Percentiles rank a stretch among this genome's conserved stretches.
phyloP scores from a whole-genome alignment of 2,797 vertebrate genomes.

The Pampus argenteus region DNA sequence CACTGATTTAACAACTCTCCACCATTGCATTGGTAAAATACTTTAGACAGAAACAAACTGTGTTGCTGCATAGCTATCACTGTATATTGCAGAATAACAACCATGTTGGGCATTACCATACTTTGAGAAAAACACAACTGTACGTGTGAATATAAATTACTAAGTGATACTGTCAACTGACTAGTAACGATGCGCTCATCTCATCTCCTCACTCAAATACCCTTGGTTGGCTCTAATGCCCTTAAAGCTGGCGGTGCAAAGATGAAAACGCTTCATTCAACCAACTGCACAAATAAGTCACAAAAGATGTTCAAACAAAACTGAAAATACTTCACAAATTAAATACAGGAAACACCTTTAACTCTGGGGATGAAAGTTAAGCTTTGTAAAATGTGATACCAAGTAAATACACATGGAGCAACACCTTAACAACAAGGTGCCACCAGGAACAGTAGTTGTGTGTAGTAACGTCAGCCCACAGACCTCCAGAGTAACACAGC shows the following conservation, averaged over 20 bases:
- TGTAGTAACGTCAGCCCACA: not conserved
- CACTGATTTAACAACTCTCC: constrained; percentile 22
- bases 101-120: constrained; percentile 18
- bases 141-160: constrained; percentile 50
- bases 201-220: constrained; percentile 45
- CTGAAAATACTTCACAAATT: constrained; percentile 5
- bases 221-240: constrained; percentile 52
- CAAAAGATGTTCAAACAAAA: not conserved
- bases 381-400: constrained; percentile 8
- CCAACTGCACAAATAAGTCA: constrained; percentile 15
- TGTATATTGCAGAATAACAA: constrained; percentile 59
- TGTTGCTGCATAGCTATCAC: constrained; percentile 68
- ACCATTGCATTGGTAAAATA: constrained; percentile 29
- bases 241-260: constrained; percentile 55
- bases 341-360: constrained; percentile 15
- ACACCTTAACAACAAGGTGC: constrained; percentile 23
- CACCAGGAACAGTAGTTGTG: not conserved
- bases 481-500: constrained; percentile 19
- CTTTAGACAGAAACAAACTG: constrained; percentile 26
- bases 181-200: constrained; percentile 65
- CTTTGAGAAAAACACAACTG: constrained; percentile 23
- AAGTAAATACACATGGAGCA: constrained; percentile 11
- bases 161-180: constrained; percentile 73
- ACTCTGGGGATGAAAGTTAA: not conserved
- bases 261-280: constrained; percentile 45